phyloP scores from a whole-genome alignment of 2,113 vertebrate species.

The Todiramphus saurophagus region DNA sequence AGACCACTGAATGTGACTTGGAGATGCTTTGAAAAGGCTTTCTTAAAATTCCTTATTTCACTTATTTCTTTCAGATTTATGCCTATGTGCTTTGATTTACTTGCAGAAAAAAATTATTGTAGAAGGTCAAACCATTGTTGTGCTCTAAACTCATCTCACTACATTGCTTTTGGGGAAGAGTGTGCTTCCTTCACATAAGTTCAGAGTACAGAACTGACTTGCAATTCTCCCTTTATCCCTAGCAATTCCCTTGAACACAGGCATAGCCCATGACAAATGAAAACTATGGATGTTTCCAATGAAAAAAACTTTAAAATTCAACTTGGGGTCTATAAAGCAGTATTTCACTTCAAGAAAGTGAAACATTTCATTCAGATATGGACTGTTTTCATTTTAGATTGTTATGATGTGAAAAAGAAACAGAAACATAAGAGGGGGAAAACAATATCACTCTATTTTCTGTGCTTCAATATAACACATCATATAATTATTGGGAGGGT shows the following conservation, averaged over 20 bases:
- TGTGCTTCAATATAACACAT: not conserved
- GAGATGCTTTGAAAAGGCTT: not conserved
- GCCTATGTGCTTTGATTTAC: not conserved
- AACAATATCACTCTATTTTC: not conserved
- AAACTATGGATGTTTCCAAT: not conserved
- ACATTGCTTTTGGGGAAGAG: not conserved
- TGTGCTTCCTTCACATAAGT: not conserved
- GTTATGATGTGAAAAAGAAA: not conserved
- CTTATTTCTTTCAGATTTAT: not conserved
- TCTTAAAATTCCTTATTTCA: not conserved
- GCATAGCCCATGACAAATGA: not conserved
- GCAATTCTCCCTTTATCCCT: not conserved
- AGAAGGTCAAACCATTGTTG: not conserved
- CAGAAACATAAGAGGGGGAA: not conserved
- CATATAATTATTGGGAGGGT: not conserved
- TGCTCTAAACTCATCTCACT: not conserved
- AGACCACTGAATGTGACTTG: not conserved
- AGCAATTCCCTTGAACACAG: not conserved
- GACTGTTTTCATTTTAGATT: not conserved
- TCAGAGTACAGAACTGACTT: not conserved
- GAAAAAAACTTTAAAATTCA: not conserved
- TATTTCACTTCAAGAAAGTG: not conserved
- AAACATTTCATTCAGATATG: not conserved
- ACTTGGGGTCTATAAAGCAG: not conserved
- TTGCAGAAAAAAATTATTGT: not conserved